Evolutionary conservation across 2,113 vertebrate species (phyloP).

Genomic region (Apteryx mantelli): DNA sequence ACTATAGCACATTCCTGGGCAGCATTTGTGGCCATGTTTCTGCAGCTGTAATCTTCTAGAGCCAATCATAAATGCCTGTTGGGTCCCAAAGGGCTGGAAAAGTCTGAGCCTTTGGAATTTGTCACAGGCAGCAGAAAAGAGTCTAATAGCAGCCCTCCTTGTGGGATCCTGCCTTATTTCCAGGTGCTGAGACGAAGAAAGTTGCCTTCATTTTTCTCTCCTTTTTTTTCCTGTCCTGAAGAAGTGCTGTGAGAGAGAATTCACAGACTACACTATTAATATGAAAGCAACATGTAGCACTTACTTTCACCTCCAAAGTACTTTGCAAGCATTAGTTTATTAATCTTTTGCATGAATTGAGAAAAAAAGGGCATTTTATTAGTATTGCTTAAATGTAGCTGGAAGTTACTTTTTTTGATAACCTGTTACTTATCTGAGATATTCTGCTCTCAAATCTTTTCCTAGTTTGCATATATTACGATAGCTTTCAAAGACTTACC

Average conservation of each 20-base stretch:
- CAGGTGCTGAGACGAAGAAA: fast-evolving
- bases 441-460: background rate
- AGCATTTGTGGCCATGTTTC: background rate
- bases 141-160: background rate
- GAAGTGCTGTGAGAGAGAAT: background rate
- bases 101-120: background rate
- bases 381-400: background rate
- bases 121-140: fast-evolving
- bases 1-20: fast-evolving
- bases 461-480: background rate
- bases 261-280: background rate
- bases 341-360: background rate
- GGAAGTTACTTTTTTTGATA: background rate
- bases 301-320: background rate
- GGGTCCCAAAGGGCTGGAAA: background rate
- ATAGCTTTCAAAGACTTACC: background rate
- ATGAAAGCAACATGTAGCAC: background rate
- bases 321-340: background rate
- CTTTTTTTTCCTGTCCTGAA: background rate
- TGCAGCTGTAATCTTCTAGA: fast-evolving
- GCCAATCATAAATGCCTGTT: fast-evolving
- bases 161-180: background rate
- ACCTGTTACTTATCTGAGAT: background rate
- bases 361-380: background rate
- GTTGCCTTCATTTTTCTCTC: background rate